Conservation (phyloP, 2,888 invertebrate species). For the Brachypalpus laphriformis region DNA sequence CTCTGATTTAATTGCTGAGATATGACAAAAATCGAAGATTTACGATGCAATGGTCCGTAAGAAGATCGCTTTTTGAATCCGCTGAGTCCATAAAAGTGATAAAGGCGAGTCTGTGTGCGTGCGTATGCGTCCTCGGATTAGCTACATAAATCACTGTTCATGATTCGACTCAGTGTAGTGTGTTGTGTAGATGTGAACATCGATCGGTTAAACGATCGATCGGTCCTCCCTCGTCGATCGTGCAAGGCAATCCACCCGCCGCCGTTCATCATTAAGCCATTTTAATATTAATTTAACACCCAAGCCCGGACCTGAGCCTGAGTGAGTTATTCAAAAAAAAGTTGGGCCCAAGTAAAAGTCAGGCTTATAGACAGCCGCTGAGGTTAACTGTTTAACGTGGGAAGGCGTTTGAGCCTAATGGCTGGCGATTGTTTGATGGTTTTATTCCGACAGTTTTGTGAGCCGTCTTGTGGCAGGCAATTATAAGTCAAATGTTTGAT, state of each 20-base stretch:
- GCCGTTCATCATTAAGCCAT: slow-evolving; percentile 48
- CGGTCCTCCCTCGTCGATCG: slow-evolving; percentile 47
- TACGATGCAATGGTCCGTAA: slow-evolving; percentile 44
- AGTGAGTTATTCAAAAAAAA: slow-evolving; percentile 33
- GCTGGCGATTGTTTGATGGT: slow-evolving; percentile 26
- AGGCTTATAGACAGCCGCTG: slow-evolving; percentile 11
- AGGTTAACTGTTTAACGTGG: slow-evolving; percentile 21
- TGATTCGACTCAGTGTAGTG: neutral
- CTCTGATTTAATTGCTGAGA: slow-evolving; percentile 67
- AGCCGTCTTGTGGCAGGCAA: slow-evolving; percentile 10
- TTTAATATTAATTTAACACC: slow-evolving; percentile 63
- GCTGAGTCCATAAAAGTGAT: slow-evolving; percentile 35
- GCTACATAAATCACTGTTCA: slow-evolving; percentile 59
- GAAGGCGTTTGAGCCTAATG: slow-evolving; percentile 4
- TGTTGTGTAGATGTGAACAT: neutral
- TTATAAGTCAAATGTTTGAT: slow-evolving; percentile 36
- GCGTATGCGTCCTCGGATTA: slow-evolving; percentile 44
- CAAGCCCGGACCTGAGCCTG: neutral
- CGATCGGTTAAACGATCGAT: slow-evolving; percentile 34
- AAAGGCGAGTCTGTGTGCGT: slow-evolving; percentile 16
- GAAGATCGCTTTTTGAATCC: slow-evolving; percentile 33
- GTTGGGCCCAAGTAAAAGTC: neutral
- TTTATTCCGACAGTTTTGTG: neutral
- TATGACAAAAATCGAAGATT: slow-evolving; percentile 71
- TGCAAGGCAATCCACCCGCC: slow-evolving; percentile 9